Conservation (phyloP, 2,113 vertebrate species). For the Petrocephalus microphthalmus region DNA sequence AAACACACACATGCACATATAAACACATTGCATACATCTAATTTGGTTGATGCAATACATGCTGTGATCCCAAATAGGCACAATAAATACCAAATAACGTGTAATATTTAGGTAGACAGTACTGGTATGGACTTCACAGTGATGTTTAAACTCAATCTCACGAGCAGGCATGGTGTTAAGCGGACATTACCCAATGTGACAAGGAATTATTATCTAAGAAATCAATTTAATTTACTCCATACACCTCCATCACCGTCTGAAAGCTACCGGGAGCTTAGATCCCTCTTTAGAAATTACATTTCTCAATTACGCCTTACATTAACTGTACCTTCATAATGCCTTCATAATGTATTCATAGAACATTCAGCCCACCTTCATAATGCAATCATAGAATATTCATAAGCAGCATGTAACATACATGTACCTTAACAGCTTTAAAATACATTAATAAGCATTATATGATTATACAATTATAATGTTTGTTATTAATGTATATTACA, state of each 20-base stretch:
- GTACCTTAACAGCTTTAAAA: not conserved
- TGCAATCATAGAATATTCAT: not conserved
- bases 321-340: not conserved
- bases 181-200: not conserved
- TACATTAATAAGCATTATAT: not conserved
- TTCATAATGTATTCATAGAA: not conserved
- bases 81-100: not conserved
- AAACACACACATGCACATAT: not conserved
- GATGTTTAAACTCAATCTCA: not conserved
- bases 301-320: not conserved
- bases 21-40: not conserved
- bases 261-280: not conserved
- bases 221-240: not conserved
- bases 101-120: not conserved
- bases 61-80: not conserved
- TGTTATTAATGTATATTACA: not conserved
- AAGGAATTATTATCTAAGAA: not conserved
- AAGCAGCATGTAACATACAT: not conserved
- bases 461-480: not conserved
- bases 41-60: not conserved
- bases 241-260: not conserved
- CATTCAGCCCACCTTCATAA: too few relatives aligned
- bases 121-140: not conserved
- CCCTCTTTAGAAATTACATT: not conserved
- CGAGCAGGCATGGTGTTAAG: not conserved